Conservation (phyloP, 2,888 invertebrate genomes). For the Parapristionchus giblindavisi region DNA sequence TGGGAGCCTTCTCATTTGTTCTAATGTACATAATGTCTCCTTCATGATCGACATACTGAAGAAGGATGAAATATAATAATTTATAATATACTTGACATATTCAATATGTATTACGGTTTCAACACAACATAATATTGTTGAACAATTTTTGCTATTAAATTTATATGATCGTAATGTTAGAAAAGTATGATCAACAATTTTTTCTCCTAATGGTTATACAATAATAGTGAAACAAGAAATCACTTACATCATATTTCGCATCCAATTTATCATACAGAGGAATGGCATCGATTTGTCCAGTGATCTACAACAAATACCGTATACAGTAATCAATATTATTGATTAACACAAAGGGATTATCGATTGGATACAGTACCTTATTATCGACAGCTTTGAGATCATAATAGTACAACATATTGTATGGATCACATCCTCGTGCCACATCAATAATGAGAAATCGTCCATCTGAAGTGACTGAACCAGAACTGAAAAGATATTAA, state of each 20-base stretch:
- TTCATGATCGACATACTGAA: constrained; percentile 88
- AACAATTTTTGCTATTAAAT: too few species aligned
- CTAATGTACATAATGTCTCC: constrained; percentile 83
- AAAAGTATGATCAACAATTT: too few species aligned
- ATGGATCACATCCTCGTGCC: constrained; percentile 84
- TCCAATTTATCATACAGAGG: constrained; percentile 88
- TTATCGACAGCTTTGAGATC: constrained; percentile 76
- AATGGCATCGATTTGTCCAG: constrained; percentile 78
- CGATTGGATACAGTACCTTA: constrained; percentile 51
- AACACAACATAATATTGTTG: background rate
- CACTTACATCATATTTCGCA: constrained; percentile 86
- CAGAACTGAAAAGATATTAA: constrained; percentile 79
- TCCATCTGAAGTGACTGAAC: constrained; percentile 89
- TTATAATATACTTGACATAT: background rate
- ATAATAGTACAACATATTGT: constrained; percentile 77
- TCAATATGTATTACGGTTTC: background rate
- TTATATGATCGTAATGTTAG: too few species aligned
- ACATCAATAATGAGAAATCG: constrained; percentile 85
- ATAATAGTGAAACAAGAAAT: background rate
- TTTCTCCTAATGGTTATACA: background rate
- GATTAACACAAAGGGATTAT: background rate
- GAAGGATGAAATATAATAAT: constrained; percentile 46
- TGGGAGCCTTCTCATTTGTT: constrained; percentile 91
- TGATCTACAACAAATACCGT: constrained; percentile 38
- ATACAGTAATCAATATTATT: background rate